Conservation (phyloP, 2,888 invertebrate species). For the Melieria picta region DNA sequence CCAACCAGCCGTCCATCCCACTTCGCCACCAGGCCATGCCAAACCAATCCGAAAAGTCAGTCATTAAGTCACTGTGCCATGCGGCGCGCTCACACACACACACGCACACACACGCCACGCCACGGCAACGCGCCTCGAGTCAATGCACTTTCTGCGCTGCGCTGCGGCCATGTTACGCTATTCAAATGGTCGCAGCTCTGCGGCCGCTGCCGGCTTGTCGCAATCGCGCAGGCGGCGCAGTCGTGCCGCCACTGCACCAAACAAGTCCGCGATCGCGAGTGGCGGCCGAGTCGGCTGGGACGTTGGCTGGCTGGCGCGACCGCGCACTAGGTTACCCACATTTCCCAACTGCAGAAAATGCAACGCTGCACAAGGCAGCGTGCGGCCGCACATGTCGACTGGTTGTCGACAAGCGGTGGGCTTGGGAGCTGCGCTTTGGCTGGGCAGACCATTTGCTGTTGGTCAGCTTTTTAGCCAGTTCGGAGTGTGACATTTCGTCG, state of each 20-base stretch:
- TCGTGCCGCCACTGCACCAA: too few species aligned
- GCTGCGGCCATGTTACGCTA: constrained; percentile 25
- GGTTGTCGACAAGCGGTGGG: too few species aligned
- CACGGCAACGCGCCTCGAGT: constrained; percentile 32
- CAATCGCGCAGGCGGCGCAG: background rate
- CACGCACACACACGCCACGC: constrained; percentile 6
- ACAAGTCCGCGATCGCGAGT: too few species aligned
- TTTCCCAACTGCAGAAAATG: constrained; percentile 20
- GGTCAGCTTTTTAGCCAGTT: background rate
- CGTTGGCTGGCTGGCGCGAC: background rate
- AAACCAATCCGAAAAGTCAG: constrained; percentile 52
- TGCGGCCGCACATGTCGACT: too few species aligned
- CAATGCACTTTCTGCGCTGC: constrained; percentile 38
- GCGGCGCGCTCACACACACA: constrained; percentile 3
- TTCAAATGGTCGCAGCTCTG: constrained; percentile 24
- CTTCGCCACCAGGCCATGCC: too few species aligned
- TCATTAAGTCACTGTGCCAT: constrained; percentile 63
- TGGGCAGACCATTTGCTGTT: background rate
- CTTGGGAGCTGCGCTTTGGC: too few species aligned
- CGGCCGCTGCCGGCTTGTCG: background rate
- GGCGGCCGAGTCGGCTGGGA: too few species aligned
- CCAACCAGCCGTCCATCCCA: too few species aligned
- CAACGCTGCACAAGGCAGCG: too few species aligned
- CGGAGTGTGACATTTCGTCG: too few species aligned
- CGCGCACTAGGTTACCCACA: constrained; percentile 33